A percentile compares a stretch with the other conserved stretches of the same genome.
These are phyloP conservation scores for human (Homo sapiens) DNA, from an alignment of 2,113 vertebrate genomes.

Conservation along the genomic window DNA sequence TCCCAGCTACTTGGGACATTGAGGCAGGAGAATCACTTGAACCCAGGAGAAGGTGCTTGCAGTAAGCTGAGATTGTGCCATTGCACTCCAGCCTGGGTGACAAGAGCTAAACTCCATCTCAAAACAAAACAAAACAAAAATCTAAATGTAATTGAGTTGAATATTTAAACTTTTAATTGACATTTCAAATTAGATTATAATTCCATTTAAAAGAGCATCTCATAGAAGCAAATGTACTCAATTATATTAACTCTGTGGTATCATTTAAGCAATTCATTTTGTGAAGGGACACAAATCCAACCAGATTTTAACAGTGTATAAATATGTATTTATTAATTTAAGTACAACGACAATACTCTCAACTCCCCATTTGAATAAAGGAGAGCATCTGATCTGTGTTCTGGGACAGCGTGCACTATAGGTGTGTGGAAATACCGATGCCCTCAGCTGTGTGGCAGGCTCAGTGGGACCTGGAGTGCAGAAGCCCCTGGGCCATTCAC, in stretches of 20 bases:
- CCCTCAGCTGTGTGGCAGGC: neutral
- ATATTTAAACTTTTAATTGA: neutral
- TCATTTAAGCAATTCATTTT: neutral
- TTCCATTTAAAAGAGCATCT: neutral
- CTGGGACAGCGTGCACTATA: neutral
- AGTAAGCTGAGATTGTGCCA: too few relatives aligned
- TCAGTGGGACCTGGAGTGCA: neutral
- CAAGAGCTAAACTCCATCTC: too few relatives aligned
- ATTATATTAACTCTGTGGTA: neutral
- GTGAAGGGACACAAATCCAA: neutral
- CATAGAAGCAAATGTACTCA: neutral
- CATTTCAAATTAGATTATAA: neutral
- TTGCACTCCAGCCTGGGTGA: too few relatives aligned
- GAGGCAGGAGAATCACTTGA: too few relatives aligned
- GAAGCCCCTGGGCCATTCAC: neutral
- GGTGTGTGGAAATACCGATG: neutral
- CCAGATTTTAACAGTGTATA: neutral
- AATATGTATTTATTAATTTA: neutral
- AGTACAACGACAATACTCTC: neutral
- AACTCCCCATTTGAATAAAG: neutral
- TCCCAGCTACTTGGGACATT: too few relatives aligned
- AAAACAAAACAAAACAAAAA: too few relatives aligned
- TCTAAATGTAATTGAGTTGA: neutral
- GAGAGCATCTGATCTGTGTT: neutral
- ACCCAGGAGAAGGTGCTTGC: too few relatives aligned